Evolutionary conservation across 2,888 invertebrate species (phyloP).

Genomic region (Eilema depressum): DNA sequence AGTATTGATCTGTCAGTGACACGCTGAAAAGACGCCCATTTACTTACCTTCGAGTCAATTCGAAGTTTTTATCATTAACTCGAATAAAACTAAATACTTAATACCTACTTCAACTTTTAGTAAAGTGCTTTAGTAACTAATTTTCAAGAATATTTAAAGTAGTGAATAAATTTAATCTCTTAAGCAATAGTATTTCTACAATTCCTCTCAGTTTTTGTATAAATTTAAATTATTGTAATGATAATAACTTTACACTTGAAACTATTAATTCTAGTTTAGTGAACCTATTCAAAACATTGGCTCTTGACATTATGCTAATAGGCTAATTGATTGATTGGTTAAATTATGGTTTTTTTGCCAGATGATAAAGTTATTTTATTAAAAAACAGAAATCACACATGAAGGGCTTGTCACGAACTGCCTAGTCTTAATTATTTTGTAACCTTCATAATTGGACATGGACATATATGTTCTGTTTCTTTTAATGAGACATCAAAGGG

Average conservation of each 20-base stretch:
- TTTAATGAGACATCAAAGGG: too few relatives aligned
- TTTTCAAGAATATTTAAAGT: slow-evolving; percentile 26
- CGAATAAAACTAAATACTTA: slow-evolving; percentile 34
- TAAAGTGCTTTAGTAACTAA: slow-evolving; percentile 27
- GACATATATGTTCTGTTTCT: too few relatives aligned
- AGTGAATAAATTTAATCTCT: not conserved
- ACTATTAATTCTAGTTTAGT: not conserved
- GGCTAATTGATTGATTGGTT: too few relatives aligned
- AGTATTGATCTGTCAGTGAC: slow-evolving; percentile 78
- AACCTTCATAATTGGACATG: too few relatives aligned
- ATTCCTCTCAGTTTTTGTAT: not conserved
- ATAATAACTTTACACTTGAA: not conserved
- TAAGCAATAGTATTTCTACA: not conserved
- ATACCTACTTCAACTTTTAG: not conserved
- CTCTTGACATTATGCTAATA: too few relatives aligned
- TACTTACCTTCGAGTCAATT: slow-evolving; percentile 30
- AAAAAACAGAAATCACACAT: too few relatives aligned
- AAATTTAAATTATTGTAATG: not conserved
- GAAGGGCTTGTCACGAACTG: too few relatives aligned
- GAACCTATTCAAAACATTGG: not conserved
- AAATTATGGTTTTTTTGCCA: too few relatives aligned
- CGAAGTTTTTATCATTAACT: slow-evolving; percentile 46
- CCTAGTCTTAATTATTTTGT: too few relatives aligned
- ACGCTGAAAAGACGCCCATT: slow-evolving; percentile 44
- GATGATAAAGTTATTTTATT: too few relatives aligned